Percentiles rank a stretch among this genome's conserved stretches.
Evolutionary conservation across 2,797 vertebrate genomes (phyloP).

Genomic region (Labeo calbasu): DNA sequence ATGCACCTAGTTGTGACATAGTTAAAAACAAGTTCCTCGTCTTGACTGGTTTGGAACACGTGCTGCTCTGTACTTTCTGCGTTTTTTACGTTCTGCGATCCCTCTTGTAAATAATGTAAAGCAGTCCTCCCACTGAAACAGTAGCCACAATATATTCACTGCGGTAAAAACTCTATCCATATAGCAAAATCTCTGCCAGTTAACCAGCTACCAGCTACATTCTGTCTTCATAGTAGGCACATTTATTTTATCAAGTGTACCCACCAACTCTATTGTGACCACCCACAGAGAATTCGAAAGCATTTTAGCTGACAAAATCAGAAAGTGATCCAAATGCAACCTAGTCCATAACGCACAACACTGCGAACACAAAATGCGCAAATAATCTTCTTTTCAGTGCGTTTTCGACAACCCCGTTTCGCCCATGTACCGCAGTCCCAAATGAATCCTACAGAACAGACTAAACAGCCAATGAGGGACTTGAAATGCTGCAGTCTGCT

Average conservation of each 20-base stretch:
- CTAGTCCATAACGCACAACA: neutral
- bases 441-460: slow-evolving; percentile 30
- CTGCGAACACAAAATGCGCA: neutral
- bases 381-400: slow-evolving; percentile 16
- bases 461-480: slow-evolving; percentile 28
- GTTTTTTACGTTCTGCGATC: neutral
- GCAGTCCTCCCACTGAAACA: neutral
- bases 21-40: neutral
- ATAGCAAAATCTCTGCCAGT: neutral
- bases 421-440: slow-evolving; percentile 13
- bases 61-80: neutral
- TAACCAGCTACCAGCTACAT: too few species aligned
- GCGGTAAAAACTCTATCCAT: neutral
- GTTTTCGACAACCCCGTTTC: neutral
- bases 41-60: neutral
- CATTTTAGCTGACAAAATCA: neutral
- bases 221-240: neutral
- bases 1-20: too few species aligned
- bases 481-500: slow-evolving; percentile 40
- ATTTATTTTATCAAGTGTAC: neutral
- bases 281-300: neutral
- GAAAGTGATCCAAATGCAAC: neutral
- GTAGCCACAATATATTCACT: neutral
- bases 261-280: neutral
- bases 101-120: neutral